Percentiles rank a stretch among this genome's conserved stretches.
phyloP scores from a whole-genome alignment of 2,888 invertebrate species.

The Scaptomyza reducta region DNA sequence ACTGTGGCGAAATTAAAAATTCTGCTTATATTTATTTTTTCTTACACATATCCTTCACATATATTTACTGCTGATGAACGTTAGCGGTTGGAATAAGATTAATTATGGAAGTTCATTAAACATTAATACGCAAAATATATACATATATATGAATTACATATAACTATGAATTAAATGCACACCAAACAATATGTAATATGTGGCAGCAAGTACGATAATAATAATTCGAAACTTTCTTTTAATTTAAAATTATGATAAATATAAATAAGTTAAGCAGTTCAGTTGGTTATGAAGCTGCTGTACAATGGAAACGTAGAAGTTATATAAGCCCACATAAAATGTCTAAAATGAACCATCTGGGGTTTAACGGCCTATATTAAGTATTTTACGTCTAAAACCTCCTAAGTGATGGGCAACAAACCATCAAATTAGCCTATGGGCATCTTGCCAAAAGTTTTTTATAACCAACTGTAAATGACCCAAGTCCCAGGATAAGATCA shows the following conservation, averaged over 20 bases:
- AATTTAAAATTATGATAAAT: not conserved
- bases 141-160: not conserved
- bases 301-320: too few relatives aligned
- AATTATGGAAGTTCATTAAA: not conserved
- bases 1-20: not conserved
- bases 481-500: conserved; percentile 4
- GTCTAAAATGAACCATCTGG: not conserved
- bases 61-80: not conserved
- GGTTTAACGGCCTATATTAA: conserved; percentile 11
- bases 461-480: conserved; percentile 10
- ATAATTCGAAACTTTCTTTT: too few relatives aligned
- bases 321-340: not conserved
- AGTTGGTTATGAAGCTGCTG: too few relatives aligned
- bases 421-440: conserved; percentile 23
- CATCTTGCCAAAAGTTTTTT: conserved; percentile 6
- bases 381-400: conserved; percentile 14
- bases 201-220: too few relatives aligned
- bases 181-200: not conserved
- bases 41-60: not conserved
- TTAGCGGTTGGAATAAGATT: not conserved
- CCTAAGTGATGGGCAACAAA: conserved; percentile 1
- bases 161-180: not conserved
- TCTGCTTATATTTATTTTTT: not conserved
- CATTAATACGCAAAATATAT: not conserved
- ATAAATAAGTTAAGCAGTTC: too few relatives aligned